Evolutionary conservation across 2,113 vertebrate species (phyloP).

Genomic region (Percopsis transmontana): DNA sequence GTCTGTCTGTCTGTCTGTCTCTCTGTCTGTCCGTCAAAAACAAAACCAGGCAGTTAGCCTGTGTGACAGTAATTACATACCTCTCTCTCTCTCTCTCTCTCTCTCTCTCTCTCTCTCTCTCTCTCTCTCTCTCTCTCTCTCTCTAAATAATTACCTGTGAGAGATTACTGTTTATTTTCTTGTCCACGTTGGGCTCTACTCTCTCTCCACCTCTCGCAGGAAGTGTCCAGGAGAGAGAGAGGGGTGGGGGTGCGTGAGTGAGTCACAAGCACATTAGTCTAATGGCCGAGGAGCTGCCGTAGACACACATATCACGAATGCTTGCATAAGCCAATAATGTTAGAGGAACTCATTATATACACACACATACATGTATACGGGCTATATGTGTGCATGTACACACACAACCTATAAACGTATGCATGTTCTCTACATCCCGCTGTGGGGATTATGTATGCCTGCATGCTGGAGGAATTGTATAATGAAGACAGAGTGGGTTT

Average conservation of each 20-base stretch:
- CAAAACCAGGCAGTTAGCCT: too few relatives aligned
- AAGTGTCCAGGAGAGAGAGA: background rate
- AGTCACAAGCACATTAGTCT: conserved; percentile 11
- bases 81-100: too few relatives aligned
- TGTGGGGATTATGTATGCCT: too few relatives aligned
- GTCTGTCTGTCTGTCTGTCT: too few relatives aligned
- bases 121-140: background rate
- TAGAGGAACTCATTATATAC: background rate
- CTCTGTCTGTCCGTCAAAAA: too few relatives aligned
- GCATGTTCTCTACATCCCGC: background rate
- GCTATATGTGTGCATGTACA: conserved; percentile 5
- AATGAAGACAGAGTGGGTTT: conserved; percentile 22
- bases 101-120: too few relatives aligned
- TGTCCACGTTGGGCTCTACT: background rate
- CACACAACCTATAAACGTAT: background rate
- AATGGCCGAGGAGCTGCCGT: background rate
- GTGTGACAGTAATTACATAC: background rate
- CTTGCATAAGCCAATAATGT: background rate
- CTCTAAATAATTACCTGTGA: background rate
- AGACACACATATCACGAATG: background rate
- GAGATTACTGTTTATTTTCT: background rate
- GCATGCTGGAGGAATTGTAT: background rate
- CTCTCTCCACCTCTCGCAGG: background rate
- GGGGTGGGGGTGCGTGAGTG: background rate
- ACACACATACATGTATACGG: background rate